Evolutionary conservation across 2,888 invertebrate species (phyloP).

Genomic region (Tiliacea citrago): DNA sequence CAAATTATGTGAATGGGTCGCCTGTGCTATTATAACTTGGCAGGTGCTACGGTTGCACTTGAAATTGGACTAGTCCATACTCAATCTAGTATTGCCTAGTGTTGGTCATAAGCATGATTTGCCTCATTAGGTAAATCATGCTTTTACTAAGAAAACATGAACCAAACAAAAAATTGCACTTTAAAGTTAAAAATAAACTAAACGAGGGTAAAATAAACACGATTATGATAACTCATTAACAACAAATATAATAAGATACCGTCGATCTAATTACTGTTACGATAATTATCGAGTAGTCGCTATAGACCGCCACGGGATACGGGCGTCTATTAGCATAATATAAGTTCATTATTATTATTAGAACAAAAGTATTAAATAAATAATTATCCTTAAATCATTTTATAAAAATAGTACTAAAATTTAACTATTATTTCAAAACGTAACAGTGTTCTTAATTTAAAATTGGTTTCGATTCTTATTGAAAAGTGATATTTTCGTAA

Average conservation of each 20-base stretch:
- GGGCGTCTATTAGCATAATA: conserved; percentile 52
- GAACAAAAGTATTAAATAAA: background rate
- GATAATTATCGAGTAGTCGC: conserved; percentile 49
- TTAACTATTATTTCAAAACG: conserved; percentile 1
- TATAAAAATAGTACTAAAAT: conserved; percentile 3
- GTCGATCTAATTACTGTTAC: conserved; percentile 31
- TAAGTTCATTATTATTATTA: conserved; percentile 16
- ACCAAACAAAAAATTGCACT: background rate
- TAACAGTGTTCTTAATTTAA: conserved; percentile 24
- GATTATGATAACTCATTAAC: conserved; percentile 14
- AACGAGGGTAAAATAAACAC: conserved; percentile 35
- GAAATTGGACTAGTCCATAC: background rate
- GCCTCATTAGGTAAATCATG: background rate
- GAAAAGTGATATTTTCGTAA: conserved; percentile 19
- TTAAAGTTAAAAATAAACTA: background rate
- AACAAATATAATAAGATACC: conserved; percentile 48
- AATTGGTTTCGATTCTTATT: background rate
- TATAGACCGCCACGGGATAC: conserved; percentile 42
- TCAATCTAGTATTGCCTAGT: background rate
- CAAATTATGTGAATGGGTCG: background rate
- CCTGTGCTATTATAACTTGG: conserved; percentile 1
- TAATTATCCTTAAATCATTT: conserved; percentile 5
- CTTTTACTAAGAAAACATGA: background rate
- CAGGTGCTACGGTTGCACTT: background rate
- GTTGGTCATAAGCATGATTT: too few species aligned